phyloP scores from a whole-genome alignment of 2,797 vertebrate genomes.

The Sebastes minor region DNA sequence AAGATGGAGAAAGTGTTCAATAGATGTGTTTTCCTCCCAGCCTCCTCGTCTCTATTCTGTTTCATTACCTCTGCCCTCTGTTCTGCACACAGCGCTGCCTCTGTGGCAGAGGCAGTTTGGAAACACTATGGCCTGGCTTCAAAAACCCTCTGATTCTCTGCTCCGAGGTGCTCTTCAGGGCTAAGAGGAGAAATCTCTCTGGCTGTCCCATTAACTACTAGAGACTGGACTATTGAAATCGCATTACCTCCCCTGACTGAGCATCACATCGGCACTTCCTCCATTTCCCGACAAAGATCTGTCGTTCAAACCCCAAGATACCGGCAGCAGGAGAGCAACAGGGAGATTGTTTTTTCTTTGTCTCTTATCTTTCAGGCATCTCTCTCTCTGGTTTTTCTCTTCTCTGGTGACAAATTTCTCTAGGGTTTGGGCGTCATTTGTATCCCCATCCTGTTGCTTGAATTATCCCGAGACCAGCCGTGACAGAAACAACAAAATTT shows the following conservation, averaged over 20 bases:
- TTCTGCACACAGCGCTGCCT: conserved; percentile 45
- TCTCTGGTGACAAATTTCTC: conserved; percentile 55
- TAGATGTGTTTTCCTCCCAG: conserved; percentile 45
- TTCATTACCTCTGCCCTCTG: conserved; percentile 56
- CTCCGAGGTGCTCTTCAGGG: conserved; percentile 49
- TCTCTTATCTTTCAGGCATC: conserved; percentile 52
- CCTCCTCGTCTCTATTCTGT: conserved; percentile 42
- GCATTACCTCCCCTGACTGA: conserved; percentile 49
- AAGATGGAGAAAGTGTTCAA: conserved; percentile 34
- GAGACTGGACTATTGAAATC: conserved; percentile 54
- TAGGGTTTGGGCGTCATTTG: conserved; percentile 39
- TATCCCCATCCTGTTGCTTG: conserved; percentile 24
- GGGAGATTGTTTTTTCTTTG: conserved; percentile 56
- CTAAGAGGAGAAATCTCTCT: conserved; percentile 47
- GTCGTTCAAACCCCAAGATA: conserved; percentile 36
- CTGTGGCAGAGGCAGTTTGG: conserved; percentile 42
- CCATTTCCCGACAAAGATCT: conserved; percentile 57
- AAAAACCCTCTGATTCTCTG: conserved; percentile 50
- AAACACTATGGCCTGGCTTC: conserved; percentile 48
- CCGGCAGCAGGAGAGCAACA: conserved; percentile 23
- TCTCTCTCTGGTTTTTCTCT: conserved; percentile 10
- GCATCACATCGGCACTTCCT: conserved; percentile 24
- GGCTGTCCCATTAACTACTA: conserved; percentile 56
- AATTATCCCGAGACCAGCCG: conserved; percentile 22
- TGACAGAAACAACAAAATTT: conserved; percentile 17